Conservation (phyloP, 2,797 vertebrate genomes). For the Lindbergichthys nudifrons region DNA sequence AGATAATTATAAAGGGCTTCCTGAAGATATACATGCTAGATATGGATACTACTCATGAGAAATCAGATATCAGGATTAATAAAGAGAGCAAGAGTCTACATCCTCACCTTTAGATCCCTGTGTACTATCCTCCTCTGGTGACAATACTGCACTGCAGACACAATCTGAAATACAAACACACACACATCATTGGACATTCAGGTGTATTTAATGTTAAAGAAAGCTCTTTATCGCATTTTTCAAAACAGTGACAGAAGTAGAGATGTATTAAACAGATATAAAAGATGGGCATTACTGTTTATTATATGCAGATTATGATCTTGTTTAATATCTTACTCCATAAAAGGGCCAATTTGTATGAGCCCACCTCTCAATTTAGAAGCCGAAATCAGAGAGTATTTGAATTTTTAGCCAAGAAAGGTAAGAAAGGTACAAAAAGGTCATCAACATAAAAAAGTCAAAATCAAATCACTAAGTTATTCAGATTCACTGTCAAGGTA, state of each 20-base stretch:
- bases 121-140: conserved; percentile 97
- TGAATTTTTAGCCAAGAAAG: background rate
- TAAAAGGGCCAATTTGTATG: background rate
- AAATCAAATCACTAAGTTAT: background rate
- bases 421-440: background rate
- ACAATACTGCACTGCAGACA: conserved; percentile 97
- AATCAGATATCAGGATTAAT: conserved; percentile 20
- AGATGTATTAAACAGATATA: background rate
- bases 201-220: background rate
- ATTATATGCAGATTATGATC: background rate
- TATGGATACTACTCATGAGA: conserved; percentile 1
- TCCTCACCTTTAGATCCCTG: conserved; percentile 93
- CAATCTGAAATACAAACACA: conserved; percentile 88
- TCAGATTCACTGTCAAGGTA: background rate
- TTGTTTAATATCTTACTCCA: background rate
- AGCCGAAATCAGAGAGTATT: background rate
- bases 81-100: background rate
- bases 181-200: background rate
- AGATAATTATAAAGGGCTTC: conserved; percentile 1
- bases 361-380: background rate
- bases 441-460: too few species aligned
- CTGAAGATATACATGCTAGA: background rate
- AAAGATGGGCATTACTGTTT: background rate
- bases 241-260: background rate
- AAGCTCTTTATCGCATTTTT: background rate